Evolutionary conservation across 2,797 vertebrate species (phyloP), one percentile per base, ranked within the genome.

Genomic region (Catharus ustulatus): DNA sequence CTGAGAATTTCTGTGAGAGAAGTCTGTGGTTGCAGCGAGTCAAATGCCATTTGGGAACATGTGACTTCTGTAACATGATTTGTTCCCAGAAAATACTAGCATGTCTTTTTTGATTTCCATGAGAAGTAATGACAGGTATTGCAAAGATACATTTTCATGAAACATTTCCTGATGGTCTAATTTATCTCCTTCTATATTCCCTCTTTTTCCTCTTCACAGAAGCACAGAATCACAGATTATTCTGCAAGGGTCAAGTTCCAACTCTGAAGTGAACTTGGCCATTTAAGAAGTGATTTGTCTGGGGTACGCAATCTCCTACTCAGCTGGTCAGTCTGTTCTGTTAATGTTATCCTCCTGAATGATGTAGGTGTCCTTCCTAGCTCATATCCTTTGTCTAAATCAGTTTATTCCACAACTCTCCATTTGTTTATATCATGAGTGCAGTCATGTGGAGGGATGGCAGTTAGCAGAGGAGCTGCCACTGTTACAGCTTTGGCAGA

Each of bases 171-270:
- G 5, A 10, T 43, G 22, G 12, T 71, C 34, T 82, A 26, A 30
- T 7, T 67, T 7, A 4, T 51, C 34, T 42, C 45, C 23, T 45
- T 62, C 38, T 13, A 11, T 13, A 38, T 2, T 2, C 1, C 1
- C 61, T 61, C 27, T 74, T 69, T 61, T 81, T 54, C 32, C 54
- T 32, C 6, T 51, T 67, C 45, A 21, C 13, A 48, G 59, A 73
- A 62, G 51, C 46, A 64, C 32, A 52, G 38, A 43, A 46, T 48
- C 20, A 49, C 36, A 45, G 23, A 29, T 38, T 45, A 45, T 52
- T 61, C 19, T 29, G 8, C 10, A 38, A 84, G 22, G 27, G 38
- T n/a, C 1, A 4, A 38, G 19, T 19, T 45, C 15, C 18, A 61
- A 5, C 11, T 29, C 19, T 45, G 16, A 29, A 9, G 11, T 11